These are phyloP conservation scores for Aldrovandia affinis DNA, from an alignment of 2,797 vertebrate species.

Conservation along the genomic window DNA sequence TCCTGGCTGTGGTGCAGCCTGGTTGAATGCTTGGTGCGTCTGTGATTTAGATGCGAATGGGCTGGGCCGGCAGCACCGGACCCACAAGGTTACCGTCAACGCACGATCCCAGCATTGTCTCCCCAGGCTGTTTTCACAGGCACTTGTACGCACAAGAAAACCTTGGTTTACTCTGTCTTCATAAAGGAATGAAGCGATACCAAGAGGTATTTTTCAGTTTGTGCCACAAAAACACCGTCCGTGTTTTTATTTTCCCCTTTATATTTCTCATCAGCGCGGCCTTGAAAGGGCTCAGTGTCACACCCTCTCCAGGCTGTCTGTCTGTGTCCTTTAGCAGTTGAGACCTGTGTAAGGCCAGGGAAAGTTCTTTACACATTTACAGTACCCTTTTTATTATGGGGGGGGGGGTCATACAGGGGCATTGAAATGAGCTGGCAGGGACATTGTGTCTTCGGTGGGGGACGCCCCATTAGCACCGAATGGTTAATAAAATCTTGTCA, in stretches of 20 bases:
- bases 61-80: not conserved
- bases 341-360: not conserved
- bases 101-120: not conserved
- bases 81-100: not conserved
- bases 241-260: not conserved
- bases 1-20: not conserved
- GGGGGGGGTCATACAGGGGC: not conserved
- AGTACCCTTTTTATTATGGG: not conserved
- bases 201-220: not conserved
- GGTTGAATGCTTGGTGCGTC: not conserved
- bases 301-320: not conserved
- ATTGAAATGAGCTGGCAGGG: conserved; percentile 9
- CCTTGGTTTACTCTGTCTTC: conserved; percentile 9
- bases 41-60: not conserved
- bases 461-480: conserved; percentile 7
- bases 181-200: not conserved
- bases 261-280: not conserved
- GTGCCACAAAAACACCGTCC: not conserved
- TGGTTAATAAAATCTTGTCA: conserved; percentile 21
- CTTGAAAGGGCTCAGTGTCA: not conserved
- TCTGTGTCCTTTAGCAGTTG: not conserved
- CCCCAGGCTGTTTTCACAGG: not conserved
- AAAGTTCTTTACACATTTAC: not conserved
- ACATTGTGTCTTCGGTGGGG: conserved; percentile 13
- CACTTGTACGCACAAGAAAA: not conserved